phyloP scores from a whole-genome alignment of 2,888 invertebrate genomes.

The Drosophila stalkeri region DNA sequence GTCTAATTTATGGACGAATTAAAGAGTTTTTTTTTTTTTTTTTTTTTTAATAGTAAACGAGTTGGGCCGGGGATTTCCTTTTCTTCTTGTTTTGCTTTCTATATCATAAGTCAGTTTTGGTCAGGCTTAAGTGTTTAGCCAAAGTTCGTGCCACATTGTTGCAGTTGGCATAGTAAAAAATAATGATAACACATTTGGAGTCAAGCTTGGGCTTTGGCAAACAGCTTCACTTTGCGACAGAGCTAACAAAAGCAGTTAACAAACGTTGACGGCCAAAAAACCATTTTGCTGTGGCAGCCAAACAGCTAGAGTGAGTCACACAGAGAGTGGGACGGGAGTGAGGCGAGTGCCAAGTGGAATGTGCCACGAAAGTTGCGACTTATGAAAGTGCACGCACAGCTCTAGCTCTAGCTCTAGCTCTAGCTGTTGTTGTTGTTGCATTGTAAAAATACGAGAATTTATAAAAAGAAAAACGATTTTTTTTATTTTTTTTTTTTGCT shows the following conservation, averaged over 20 bases:
- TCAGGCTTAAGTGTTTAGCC: background rate
- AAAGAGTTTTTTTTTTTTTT: background rate
- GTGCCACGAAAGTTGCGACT: conserved; percentile 70
- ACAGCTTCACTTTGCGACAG: conserved; percentile 60
- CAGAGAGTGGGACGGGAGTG: background rate
- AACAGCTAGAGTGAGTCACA: background rate
- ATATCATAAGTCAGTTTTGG: background rate
- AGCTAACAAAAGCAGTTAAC: conserved; percentile 71
- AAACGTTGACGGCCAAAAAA: conserved; percentile 72
- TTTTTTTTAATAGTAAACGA: conserved; percentile 18
- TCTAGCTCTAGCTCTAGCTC: conserved; percentile 18
- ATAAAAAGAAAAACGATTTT: conserved; percentile 59
- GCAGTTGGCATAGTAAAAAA: conserved; percentile 23
- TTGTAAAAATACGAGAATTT: conserved; percentile 37
- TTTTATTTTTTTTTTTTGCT: conserved; percentile 18
- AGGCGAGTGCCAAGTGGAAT: conserved; percentile 29
- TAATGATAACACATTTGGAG: conserved; percentile 31
- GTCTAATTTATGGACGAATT: conserved; percentile 32
- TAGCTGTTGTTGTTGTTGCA: conserved; percentile 27
- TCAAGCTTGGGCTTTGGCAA: conserved; percentile 30
- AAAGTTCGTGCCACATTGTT: conserved; percentile 7
- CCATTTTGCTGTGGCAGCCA: conserved; percentile 53
- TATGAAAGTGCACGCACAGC: conserved; percentile 77
- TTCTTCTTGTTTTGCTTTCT: background rate
- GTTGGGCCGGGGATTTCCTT: conserved; percentile 3